Percentiles rank a stretch among this genome's conserved stretches.
Evolutionary conservation across 23 tunicate species (phyloP).

Genomic region (Phallusia fumigata): DNA sequence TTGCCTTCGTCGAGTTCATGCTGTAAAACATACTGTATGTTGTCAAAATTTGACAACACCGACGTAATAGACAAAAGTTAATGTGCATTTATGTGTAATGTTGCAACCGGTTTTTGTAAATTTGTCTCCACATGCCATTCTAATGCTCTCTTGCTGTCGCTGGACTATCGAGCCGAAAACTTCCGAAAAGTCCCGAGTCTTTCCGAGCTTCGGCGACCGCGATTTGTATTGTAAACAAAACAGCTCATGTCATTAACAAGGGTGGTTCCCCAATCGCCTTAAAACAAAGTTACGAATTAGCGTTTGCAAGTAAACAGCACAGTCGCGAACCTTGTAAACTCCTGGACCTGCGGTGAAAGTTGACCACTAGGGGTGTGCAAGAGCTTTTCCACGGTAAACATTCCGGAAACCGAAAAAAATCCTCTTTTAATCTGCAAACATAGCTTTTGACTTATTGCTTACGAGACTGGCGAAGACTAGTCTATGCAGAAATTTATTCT

Average conservation of each 20-base stretch:
- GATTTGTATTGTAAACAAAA: constrained; percentile 80
- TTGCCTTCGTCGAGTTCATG: too few relatives aligned
- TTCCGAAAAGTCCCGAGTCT: constrained; percentile 46
- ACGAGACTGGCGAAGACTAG: too few relatives aligned
- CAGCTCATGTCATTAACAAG: constrained; percentile 70
- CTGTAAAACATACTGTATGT: too few relatives aligned
- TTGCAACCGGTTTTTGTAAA: too few relatives aligned
- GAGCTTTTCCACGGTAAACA: constrained; percentile 70
- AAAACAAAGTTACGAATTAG: constrained; percentile 5
- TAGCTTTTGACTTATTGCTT: too few relatives aligned
- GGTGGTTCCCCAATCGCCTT: constrained; percentile 97
- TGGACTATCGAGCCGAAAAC: constrained; percentile 74
- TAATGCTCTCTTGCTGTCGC: constrained; percentile 87
- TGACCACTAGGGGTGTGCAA: constrained; percentile 56
- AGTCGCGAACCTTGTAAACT: constrained; percentile 85
- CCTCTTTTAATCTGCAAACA: constrained; percentile 72
- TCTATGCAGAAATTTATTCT: too few relatives aligned
- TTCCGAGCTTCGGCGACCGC: constrained; percentile 56
- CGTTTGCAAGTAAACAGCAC: constrained; percentile 61
- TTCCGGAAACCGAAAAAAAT: constrained; percentile 75
- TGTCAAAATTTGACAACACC: background rate
- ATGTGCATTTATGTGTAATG: constrained; percentile 52
- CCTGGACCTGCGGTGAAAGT: constrained; percentile 77
- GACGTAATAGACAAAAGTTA: background rate
- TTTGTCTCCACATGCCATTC: constrained; percentile 80